These are phyloP conservation scores for Oncorhynchus keta DNA, from an alignment of 2,113 vertebrate species.

Conservation along the genomic window DNA sequence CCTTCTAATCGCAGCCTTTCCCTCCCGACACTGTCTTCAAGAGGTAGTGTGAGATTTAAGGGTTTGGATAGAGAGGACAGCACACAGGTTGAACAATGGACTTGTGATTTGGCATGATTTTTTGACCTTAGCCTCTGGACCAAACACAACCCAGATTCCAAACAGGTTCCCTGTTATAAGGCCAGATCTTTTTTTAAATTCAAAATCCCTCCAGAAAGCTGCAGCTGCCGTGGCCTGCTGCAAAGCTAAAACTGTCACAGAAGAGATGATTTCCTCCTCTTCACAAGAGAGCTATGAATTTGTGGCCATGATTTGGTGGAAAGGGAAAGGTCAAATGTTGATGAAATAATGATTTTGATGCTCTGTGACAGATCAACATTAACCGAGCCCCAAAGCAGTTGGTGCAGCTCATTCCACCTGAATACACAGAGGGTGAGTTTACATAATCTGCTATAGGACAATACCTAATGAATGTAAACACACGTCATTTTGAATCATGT, in stretches of 20 bases:
- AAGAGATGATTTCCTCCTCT: neutral
- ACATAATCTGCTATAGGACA: neutral
- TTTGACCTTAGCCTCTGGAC: neutral
- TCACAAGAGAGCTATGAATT: neutral
- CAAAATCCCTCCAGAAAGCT: neutral
- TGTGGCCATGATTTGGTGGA: slow-evolving; percentile 5
- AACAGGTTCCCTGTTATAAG: neutral
- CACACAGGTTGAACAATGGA: neutral
- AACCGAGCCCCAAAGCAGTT: neutral
- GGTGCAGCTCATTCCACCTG: neutral
- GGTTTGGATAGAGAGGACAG: slow-evolving; percentile 21
- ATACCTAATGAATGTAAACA: neutral
- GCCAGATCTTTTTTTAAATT: too few relatives aligned
- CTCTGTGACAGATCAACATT: neutral
- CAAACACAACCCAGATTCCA: neutral
- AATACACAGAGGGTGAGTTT: neutral
- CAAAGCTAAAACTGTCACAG: neutral
- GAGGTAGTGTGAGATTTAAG: slow-evolving; percentile 21
- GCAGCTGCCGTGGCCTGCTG: neutral
- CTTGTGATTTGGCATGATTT: neutral
- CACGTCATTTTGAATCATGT: neutral
- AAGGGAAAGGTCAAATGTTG: neutral
- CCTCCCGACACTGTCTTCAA: slow-evolving; percentile 10
- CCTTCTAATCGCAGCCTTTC: slow-evolving; percentile 30
- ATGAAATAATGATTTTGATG: neutral